Percentiles rank a stretch among this genome's conserved stretches.
phyloP scores from a whole-genome alignment of 1,140 invertebrate species.

The Araneus ventricosus region DNA sequence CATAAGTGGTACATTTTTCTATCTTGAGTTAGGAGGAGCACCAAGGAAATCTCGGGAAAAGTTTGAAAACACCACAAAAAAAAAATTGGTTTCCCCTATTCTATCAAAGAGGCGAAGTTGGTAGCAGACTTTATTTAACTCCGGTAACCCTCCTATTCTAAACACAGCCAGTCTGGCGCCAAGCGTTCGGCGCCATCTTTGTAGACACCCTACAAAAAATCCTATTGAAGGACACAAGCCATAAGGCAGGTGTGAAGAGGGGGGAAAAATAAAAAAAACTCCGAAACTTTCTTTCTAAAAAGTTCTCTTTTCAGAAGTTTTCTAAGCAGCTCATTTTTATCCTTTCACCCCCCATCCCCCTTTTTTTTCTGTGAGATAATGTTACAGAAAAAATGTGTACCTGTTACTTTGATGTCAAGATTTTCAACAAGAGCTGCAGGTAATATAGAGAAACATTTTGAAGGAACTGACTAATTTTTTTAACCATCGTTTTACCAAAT shows the following conservation, averaged over 20 bases:
- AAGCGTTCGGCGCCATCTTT: constrained; percentile 51
- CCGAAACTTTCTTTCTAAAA: constrained; percentile 12
- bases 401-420: too few relatives aligned
- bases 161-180: constrained; percentile 68
- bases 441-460: too few relatives aligned
- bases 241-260: constrained; percentile 54
- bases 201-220: constrained; percentile 52
- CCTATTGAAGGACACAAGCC: constrained; percentile 61
- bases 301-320: constrained; percentile 42
- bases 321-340: not conserved
- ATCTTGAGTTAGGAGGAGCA: not conserved
- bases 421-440: too few relatives aligned
- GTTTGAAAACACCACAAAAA: constrained; percentile 9
- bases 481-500: too few relatives aligned
- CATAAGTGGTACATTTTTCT: constrained; percentile 5
- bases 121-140: constrained; percentile 71
- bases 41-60: constrained; percentile 19
- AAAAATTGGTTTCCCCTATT: constrained; percentile 22
- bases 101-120: constrained; percentile 67
- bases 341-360: too few relatives aligned
- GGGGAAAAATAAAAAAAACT: not conserved
- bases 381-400: not conserved
- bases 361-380: not conserved
- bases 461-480: too few relatives aligned
- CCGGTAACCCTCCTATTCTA: constrained; percentile 65